These are phyloP conservation scores for Drosophila pectinifera DNA, from an alignment of 1,140 invertebrate species.

Conservation along the genomic window DNA sequence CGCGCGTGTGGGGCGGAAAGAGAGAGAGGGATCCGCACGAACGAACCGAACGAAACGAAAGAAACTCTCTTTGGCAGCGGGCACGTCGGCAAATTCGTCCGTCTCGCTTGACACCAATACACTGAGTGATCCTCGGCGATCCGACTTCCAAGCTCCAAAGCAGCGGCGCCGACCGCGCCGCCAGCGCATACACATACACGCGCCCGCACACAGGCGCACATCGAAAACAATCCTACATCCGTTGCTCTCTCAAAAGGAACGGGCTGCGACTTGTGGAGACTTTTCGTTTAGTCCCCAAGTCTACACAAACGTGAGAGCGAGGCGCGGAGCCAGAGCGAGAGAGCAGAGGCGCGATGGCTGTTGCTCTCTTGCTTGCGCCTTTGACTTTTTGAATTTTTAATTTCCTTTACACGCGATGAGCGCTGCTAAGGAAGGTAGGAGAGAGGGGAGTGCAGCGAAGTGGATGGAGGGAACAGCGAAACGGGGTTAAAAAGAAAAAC, in stretches of 20 bases:
- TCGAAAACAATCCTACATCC: conserved; percentile 72
- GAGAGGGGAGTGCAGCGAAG: conserved; percentile 1
- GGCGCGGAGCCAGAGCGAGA: conserved; percentile 1
- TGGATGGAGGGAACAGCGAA: conserved; percentile 62
- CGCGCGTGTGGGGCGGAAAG: conserved; percentile 34
- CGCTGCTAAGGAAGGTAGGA: conserved; percentile 8
- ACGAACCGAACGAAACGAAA: conserved; percentile 49
- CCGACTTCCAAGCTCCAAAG: conserved; percentile 65
- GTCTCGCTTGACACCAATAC: conserved; percentile 77
- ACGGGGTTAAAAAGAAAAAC: conserved; percentile 83
- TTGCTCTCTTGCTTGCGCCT: conserved; percentile 68
- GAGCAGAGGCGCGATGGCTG: conserved; percentile 8
- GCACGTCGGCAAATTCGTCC: conserved; percentile 70
- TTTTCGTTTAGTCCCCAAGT: conserved; percentile 62
- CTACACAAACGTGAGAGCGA: conserved; percentile 52
- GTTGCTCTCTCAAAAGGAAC: conserved; percentile 74
- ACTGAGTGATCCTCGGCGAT: conserved; percentile 68
- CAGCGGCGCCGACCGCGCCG: conserved; percentile 52
- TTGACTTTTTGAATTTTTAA: conserved; percentile 83
- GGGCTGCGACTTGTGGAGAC: conserved; percentile 53
- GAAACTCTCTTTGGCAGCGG: conserved; percentile 60
- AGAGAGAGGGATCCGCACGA: conserved; percentile 51
- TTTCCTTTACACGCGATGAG: conserved; percentile 76
- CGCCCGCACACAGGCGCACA: conserved; percentile 5
- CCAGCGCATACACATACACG: conserved; percentile 33